Conservation (phyloP, 2,797 vertebrate species). For the Sebastolobus alascanus region DNA sequence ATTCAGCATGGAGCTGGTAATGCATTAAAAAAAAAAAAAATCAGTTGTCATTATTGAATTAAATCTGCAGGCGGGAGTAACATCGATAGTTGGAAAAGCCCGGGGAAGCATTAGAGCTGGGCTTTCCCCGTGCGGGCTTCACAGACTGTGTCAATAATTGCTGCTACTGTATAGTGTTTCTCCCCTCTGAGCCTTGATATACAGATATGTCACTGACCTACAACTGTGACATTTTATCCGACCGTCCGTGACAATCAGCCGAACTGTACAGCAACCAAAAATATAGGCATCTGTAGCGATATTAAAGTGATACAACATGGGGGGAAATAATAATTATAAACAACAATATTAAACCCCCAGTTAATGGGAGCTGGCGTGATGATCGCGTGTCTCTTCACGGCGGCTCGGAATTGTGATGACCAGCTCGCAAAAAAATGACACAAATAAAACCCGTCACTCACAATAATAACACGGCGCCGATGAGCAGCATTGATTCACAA, state of each 20-base stretch:
- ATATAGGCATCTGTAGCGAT: background rate
- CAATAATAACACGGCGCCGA: background rate
- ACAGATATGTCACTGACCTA: constrained; percentile 33
- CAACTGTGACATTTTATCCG: constrained; percentile 48
- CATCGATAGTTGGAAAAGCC: constrained; percentile 20
- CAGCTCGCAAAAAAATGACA: constrained; percentile 3
- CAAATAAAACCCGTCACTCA: background rate
- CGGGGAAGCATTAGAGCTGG: constrained; percentile 43
- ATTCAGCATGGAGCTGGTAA: background rate
- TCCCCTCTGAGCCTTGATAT: constrained; percentile 19
- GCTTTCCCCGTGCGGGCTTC: constrained; percentile 56
- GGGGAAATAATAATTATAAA: too few species aligned
- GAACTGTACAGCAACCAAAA: background rate
- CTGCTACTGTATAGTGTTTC: constrained; percentile 45
- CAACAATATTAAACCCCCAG: too few species aligned
- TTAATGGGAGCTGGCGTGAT: too few species aligned
- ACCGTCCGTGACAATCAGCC: constrained; percentile 19
- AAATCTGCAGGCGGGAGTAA: constrained; percentile 18
- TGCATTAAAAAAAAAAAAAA: background rate
- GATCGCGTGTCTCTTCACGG: background rate
- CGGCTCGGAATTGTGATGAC: background rate
- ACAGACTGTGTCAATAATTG: constrained; percentile 55
- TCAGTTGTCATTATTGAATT: constrained; percentile 28
- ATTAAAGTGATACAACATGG: background rate
- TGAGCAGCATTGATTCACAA: too few species aligned